Percentiles rank a stretch among this genome's conserved stretches.
These are phyloP conservation scores for Phortica variegata DNA, from an alignment of 1,140 invertebrate species.

Conservation along the genomic window DNA sequence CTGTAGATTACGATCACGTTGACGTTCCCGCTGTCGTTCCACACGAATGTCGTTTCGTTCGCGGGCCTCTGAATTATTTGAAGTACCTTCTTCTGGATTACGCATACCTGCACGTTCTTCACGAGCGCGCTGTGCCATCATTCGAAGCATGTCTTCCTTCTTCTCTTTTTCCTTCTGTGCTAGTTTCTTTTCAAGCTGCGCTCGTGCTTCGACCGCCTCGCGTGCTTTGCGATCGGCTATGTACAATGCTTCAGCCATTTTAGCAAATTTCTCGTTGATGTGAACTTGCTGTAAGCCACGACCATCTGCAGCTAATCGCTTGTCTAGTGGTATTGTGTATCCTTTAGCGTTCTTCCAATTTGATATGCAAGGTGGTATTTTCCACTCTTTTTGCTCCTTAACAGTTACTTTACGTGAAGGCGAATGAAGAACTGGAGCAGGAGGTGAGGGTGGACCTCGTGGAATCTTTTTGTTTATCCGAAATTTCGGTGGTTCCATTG, in stretches of 20 bases:
- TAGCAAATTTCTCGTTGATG: constrained; percentile 99
- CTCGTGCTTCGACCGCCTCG: constrained; percentile 94
- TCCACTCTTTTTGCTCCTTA: constrained; percentile 99
- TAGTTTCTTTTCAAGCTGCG: constrained; percentile 93
- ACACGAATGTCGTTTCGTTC: constrained; percentile 88
- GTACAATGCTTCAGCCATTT: constrained; percentile 94
- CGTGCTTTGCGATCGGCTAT: constrained; percentile 96
- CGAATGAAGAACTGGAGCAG: constrained; percentile 87
- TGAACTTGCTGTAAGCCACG: constrained; percentile 95
- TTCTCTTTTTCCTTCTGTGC: constrained; percentile 98
- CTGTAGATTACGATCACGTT: constrained; percentile 88
- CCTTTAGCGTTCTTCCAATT: constrained; percentile 99
- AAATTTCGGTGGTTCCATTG: constrained; percentile 98
- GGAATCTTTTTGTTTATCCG: constrained; percentile 97
- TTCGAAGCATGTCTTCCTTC: constrained; percentile 92
- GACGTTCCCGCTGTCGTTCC: constrained; percentile 88
- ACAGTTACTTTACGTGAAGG: constrained; percentile 96
- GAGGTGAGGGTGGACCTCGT: constrained; percentile 95
- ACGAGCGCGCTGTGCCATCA: constrained; percentile 92
- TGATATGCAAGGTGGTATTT: constrained; percentile 98
- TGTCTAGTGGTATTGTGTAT: constrained; percentile 98
- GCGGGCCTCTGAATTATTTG: constrained; percentile 69
- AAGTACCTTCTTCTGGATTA: constrained; percentile 39
- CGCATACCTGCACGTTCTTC: constrained; percentile 84
- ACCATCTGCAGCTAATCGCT: constrained; percentile 96